phyloP scores from a whole-genome alignment of 2,113 vertebrate species.

The Ictalurus furcatus region DNA sequence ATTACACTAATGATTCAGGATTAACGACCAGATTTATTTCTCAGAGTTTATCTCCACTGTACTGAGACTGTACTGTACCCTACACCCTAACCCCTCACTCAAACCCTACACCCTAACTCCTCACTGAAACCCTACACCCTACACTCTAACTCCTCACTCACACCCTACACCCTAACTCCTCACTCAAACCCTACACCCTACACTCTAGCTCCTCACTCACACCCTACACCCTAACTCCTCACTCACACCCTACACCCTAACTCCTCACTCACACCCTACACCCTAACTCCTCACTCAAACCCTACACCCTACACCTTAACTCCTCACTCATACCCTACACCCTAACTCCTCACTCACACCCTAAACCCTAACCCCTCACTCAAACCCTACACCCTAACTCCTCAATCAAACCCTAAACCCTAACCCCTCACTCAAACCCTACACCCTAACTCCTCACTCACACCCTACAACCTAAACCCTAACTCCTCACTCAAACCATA shows the following conservation, averaged over 20 bases:
- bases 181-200: not conserved
- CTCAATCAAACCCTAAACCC: not conserved
- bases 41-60: not conserved
- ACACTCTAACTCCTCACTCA: not conserved
- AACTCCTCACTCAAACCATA: not conserved
- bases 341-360: not conserved
- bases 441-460: not conserved
- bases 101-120: not conserved
- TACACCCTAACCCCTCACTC: not conserved
- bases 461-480: not conserved
- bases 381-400: not conserved
- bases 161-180: not conserved
- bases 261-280: too few relatives aligned
- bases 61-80: not conserved
- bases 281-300: constrained; percentile 6
- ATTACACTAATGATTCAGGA: not conserved
- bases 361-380: not conserved
- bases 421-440: too few relatives aligned
- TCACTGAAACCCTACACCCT: not conserved
- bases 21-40: not conserved
- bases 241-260: too few relatives aligned
- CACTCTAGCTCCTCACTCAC: not conserved
- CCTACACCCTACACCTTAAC: not conserved
- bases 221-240: not conserved
- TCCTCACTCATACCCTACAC: not conserved